These are phyloP conservation scores for Spodoptera littoralis DNA, from an alignment of 2,888 invertebrate species.

Conservation along the genomic window DNA sequence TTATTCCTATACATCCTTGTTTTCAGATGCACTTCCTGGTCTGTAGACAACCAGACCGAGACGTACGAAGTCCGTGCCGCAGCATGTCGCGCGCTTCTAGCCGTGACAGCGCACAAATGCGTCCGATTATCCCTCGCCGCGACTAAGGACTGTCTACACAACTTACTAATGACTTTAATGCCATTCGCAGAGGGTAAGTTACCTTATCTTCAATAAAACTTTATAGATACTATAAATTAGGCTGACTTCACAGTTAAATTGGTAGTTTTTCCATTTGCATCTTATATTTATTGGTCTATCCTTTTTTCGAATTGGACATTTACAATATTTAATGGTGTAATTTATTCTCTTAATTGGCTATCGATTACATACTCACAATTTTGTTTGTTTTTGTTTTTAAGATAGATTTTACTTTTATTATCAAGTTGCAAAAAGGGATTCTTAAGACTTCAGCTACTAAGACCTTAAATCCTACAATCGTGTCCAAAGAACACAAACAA, in stretches of 20 bases:
- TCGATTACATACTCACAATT: too few species aligned
- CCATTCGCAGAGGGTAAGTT: constrained; percentile 70
- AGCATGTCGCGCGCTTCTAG: constrained; percentile 70
- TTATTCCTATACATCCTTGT: too few species aligned
- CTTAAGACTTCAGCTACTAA: too few species aligned
- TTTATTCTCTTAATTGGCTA: too few species aligned
- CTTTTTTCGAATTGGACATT: too few species aligned
- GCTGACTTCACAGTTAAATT: constrained; percentile 1
- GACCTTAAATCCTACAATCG: background rate
- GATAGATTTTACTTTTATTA: too few species aligned
- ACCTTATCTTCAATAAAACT: constrained; percentile 6
- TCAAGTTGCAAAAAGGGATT: too few species aligned
- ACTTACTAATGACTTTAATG: constrained; percentile 68
- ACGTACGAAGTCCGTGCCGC: constrained; percentile 64
- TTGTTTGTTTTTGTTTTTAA: too few species aligned
- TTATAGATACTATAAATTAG: constrained; percentile 3
- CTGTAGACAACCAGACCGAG: constrained; percentile 52
- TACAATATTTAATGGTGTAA: too few species aligned
- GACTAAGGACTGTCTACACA: constrained; percentile 79
- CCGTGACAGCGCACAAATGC: constrained; percentile 67
- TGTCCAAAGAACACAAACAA: background rate
- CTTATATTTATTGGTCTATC: too few species aligned
- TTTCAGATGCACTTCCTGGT: constrained; percentile 74
- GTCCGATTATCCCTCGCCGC: constrained; percentile 73
- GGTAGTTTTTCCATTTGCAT: too few species aligned